A percentile compares a stretch with the other conserved stretches of the same genome.
Conservation (phyloP, 2,113 vertebrate species). For the Lepus americanus region DNA sequence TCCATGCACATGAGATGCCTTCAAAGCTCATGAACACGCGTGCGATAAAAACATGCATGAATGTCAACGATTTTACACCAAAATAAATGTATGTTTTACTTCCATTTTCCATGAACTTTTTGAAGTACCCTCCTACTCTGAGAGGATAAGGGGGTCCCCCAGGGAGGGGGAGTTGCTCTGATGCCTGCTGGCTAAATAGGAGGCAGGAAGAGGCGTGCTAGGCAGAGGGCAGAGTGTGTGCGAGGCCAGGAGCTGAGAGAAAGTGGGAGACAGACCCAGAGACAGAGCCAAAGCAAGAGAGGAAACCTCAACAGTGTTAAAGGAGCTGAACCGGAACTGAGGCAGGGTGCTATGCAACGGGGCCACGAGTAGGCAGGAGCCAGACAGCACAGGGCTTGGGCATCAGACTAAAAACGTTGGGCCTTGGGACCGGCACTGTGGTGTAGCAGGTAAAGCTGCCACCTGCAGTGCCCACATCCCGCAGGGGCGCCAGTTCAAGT, state of each 20-base stretch:
- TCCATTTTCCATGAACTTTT: no score
- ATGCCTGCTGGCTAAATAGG: accelerated
- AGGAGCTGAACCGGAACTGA: background rate
- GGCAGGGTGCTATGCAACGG: background rate
- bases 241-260: no score
- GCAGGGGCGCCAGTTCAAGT: no score
- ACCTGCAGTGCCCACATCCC: no score
- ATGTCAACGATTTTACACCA: no score
- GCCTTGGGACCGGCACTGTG: no score
- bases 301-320: accelerated
- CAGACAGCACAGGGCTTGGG: accelerated
- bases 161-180: background rate
- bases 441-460: no score
- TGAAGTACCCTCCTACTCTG: no score
- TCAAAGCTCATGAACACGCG: no score
- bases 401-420: accelerated
- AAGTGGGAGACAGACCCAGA: background rate
- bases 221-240: background rate
- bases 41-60: no score
- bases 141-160: background rate
- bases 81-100: no score
- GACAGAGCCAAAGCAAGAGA: background rate
- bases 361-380: background rate
- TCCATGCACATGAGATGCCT: no score
- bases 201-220: background rate